Conservation (phyloP, 1,140 invertebrate species). For the Zaprionus vittiger region DNA sequence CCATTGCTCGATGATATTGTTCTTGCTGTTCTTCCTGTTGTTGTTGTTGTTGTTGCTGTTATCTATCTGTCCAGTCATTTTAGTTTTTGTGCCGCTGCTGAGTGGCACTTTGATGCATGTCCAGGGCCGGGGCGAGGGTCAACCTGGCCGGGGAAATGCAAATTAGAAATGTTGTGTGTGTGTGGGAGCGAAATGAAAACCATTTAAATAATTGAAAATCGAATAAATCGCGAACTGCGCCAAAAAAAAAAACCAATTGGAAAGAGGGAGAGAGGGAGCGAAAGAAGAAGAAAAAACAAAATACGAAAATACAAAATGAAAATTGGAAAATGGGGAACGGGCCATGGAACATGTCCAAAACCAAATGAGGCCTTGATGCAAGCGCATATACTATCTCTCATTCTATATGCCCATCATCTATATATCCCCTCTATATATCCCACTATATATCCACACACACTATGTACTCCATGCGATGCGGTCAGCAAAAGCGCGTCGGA, state of each 20-base stretch:
- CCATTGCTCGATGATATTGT: constrained; percentile 8
- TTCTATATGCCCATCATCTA: constrained; percentile 29
- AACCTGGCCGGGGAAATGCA: constrained; percentile 54
- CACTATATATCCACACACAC: not conserved
- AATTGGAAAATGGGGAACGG: not conserved
- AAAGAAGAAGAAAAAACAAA: constrained; percentile 40
- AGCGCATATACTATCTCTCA: constrained; percentile 16
- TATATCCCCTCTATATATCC: constrained; percentile 15
- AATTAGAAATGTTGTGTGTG: constrained; percentile 57
- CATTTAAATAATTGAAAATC: constrained; percentile 83
- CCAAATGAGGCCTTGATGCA: constrained; percentile 3
- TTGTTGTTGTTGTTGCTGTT: constrained; percentile 32
- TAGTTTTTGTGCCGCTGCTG: constrained; percentile 61
- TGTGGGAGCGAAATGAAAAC: constrained; percentile 68
- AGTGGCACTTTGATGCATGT: constrained; percentile 77
- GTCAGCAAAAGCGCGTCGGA: constrained; percentile 57
- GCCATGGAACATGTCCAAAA: not conserved
- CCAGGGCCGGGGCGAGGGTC: constrained; percentile 3
- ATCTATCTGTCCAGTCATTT: constrained; percentile 61
- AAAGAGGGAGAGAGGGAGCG: constrained; percentile 43
- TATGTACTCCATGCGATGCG: constrained; percentile 17
- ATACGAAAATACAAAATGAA: constrained; percentile 13
- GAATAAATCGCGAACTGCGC: constrained; percentile 62
- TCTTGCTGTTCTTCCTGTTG: not conserved
- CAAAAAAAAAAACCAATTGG: constrained; percentile 23